Percentiles rank a stretch among this genome's conserved stretches.
Evolutionary conservation across 2,888 invertebrate species (phyloP).

Genomic region (Laothoe populi): DNA sequence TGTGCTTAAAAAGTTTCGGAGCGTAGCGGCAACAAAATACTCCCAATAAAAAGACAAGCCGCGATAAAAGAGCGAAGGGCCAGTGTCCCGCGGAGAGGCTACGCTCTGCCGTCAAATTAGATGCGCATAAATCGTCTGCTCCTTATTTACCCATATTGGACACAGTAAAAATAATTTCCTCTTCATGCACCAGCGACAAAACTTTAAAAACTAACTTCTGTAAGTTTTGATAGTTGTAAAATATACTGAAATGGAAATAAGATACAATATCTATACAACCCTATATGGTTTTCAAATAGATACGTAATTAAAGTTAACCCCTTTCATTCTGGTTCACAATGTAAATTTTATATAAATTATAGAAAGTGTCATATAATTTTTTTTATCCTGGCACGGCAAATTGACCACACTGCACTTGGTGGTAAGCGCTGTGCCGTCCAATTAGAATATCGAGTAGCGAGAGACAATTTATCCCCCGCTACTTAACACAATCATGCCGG

Average conservation of each 20-base stretch:
- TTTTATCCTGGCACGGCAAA: too few relatives aligned
- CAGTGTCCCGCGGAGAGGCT: conserved; percentile 61
- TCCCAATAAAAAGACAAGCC: conserved; percentile 74
- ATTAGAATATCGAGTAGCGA: too few relatives aligned
- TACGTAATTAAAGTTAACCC: neutral
- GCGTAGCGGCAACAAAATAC: conserved; percentile 80
- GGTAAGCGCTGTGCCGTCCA: too few relatives aligned
- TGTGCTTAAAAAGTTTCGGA: conserved; percentile 75
- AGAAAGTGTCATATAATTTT: neutral
- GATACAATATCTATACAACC: neutral
- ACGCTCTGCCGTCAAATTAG: conserved; percentile 67
- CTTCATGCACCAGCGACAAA: conserved; percentile 33
- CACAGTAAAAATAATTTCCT: conserved; percentile 36
- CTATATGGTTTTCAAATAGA: neutral
- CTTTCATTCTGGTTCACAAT: neutral
- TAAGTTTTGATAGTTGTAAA: conserved; percentile 6
- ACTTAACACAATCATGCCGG: too few relatives aligned
- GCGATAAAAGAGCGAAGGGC: conserved; percentile 59
- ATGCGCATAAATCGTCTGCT: conserved; percentile 76
- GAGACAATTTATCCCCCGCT: too few relatives aligned
- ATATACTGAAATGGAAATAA: neutral
- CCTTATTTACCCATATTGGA: conserved; percentile 31
- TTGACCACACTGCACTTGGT: too few relatives aligned
- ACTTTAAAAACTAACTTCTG: neutral
- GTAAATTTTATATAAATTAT: neutral